Evolutionary conservation across 2,113 vertebrate species (phyloP).

Genomic region (Xyliphius kryptos): DNA sequence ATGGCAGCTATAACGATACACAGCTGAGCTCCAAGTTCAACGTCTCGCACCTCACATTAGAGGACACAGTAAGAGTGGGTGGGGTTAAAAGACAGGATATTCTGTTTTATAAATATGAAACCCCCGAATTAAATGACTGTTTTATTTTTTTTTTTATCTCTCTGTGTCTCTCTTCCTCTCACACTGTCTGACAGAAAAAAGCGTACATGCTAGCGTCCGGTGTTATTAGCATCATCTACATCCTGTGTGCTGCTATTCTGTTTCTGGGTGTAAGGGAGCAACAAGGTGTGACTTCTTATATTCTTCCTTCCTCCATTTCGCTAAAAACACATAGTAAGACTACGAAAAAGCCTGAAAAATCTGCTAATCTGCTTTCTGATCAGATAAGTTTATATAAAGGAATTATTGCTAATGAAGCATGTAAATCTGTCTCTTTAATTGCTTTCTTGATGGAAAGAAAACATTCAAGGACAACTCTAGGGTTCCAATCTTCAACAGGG

Average conservation of each 20-base stretch:
- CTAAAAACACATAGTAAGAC: too few relatives aligned
- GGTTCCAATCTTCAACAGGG: too few relatives aligned
- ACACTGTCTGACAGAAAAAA: constrained; percentile 66
- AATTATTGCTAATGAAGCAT: too few relatives aligned
- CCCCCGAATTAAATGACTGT: too few relatives aligned
- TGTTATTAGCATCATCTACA: constrained; percentile 78
- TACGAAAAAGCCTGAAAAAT: too few relatives aligned
- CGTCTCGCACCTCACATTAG: constrained; percentile 55
- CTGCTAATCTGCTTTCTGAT: too few relatives aligned
- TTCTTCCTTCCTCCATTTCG: background rate
- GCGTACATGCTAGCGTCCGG: constrained; percentile 84
- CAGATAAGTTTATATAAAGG: too few relatives aligned
- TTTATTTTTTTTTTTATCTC: background rate
- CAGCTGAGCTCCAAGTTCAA: constrained; percentile 54
- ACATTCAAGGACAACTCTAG: too few relatives aligned
- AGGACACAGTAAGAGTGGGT: constrained; percentile 65
- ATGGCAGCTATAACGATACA: constrained; percentile 37
- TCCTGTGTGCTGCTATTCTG: constrained; percentile 76
- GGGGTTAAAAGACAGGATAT: background rate
- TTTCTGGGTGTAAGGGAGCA: constrained; percentile 76
- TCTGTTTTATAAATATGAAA: background rate
- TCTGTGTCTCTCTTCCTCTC: background rate
- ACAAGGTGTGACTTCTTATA: constrained; percentile 66
- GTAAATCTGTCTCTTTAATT: too few relatives aligned
- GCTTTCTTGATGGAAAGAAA: too few relatives aligned